Evolutionary conservation across 2,797 vertebrate genomes (phyloP).

Genomic region (Centropyge bicolor): DNA sequence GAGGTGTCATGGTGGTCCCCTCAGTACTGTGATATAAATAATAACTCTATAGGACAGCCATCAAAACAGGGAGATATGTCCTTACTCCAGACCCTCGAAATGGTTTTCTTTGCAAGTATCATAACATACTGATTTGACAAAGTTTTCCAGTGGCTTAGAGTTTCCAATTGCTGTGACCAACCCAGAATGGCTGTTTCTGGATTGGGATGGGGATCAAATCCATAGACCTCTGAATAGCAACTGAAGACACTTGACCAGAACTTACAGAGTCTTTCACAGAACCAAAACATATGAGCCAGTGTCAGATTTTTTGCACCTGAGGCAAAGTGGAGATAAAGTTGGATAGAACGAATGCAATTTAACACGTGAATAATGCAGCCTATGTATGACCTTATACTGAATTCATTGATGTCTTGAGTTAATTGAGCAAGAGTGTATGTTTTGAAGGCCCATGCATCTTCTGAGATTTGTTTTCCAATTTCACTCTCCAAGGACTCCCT

Average conservation of each 20-base stretch:
- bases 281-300: neutral
- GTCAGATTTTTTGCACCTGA: neutral
- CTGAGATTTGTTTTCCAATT: no score
- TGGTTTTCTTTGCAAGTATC: neutral
- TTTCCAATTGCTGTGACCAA: neutral
- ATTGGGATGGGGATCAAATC: neutral
- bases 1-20: neutral
- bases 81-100: neutral
- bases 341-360: neutral
- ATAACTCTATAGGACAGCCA: neutral
- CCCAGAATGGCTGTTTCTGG: neutral
- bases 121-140: constrained; percentile 2
- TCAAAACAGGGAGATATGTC: neutral
- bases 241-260: neutral
- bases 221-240: neutral
- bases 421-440: no score
- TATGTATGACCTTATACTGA: neutral
- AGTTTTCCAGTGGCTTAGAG: neutral
- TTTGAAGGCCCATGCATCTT: no score
- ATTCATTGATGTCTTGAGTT: no score
- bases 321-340: neutral
- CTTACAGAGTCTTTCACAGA: neutral
- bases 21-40: neutral
- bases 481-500: no score
- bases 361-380: neutral